These are phyloP conservation scores for Pachyseris speciosa DNA, from an alignment of 64 coral and sea anemone genomes.

Conservation along the genomic window DNA sequence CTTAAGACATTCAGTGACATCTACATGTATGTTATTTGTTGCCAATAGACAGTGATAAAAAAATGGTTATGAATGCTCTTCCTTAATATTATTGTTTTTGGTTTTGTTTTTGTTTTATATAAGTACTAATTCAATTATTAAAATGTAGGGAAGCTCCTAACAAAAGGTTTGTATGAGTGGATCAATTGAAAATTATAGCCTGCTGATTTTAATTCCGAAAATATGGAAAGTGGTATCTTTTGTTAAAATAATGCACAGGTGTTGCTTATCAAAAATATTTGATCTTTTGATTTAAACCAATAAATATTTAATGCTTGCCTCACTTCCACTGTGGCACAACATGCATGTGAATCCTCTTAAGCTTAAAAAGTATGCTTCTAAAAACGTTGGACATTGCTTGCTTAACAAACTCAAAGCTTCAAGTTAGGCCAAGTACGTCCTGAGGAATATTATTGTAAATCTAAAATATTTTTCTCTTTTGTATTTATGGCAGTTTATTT, in stretches of 20 bases:
- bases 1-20: too few species aligned
- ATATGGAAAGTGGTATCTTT: too few species aligned
- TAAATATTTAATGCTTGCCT: constrained; percentile 3
- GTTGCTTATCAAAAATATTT: neutral
- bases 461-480: neutral
- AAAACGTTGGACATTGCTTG: constrained; percentile 20
- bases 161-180: too few species aligned
- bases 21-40: too few species aligned
- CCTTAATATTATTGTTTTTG: too few species aligned
- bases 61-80: too few species aligned
- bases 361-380: neutral
- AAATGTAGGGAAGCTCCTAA: too few species aligned
- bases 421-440: constrained; percentile 59
- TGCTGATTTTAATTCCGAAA: too few species aligned
- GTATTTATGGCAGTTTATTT: neutral
- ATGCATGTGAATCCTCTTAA: neutral
- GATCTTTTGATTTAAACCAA: constrained; percentile 10
- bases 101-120: too few species aligned
- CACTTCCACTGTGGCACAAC: neutral
- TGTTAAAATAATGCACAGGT: neutral
- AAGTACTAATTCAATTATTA: too few species aligned
- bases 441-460: neutral
- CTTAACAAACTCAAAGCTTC: constrained; percentile 3
- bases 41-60: too few species aligned
- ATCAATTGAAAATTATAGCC: too few species aligned